phyloP scores from a whole-genome alignment of 2,888 invertebrate species.

The Cylindroiulus punctatus region DNA sequence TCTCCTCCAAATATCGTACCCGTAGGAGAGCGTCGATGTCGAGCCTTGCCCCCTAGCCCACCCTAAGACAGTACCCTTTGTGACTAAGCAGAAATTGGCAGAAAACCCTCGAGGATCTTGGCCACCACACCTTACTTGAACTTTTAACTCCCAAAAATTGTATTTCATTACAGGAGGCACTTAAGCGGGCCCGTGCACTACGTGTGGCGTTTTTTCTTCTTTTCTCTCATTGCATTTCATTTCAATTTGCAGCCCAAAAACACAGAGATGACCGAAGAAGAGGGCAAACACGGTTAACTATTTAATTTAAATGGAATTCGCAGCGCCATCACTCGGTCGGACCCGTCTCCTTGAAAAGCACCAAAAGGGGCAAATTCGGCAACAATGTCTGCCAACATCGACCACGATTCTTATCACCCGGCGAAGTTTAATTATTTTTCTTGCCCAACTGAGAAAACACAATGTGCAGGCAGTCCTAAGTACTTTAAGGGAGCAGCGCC shows the following conservation, averaged over 20 bases:
- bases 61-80: conserved; percentile 12
- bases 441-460: neutral
- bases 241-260: neutral
- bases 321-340: neutral
- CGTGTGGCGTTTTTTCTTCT: neutral
- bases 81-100: conserved; percentile 53
- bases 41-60: conserved; percentile 48
- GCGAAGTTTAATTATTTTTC: neutral
- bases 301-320: neutral
- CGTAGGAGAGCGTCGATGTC: neutral
- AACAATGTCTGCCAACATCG: neutral
- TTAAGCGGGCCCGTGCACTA: neutral
- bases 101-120: conserved; percentile 6
- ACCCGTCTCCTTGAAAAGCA: neutral
- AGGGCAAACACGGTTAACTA: neutral
- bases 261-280: neutral
- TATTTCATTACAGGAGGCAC: conserved; percentile 47
- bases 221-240: neutral
- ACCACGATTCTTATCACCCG: neutral
- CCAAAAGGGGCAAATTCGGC: neutral
- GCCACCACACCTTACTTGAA: conserved; percentile 53
- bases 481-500: neutral
- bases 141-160: conserved; percentile 43
- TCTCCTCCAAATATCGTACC: too few species aligned
- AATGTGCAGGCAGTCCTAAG: neutral